Evolutionary conservation across 2,797 vertebrate species (phyloP), one percentile per base, ranked within the genome.

Genomic region (Labroides dimidiatus): DNA sequence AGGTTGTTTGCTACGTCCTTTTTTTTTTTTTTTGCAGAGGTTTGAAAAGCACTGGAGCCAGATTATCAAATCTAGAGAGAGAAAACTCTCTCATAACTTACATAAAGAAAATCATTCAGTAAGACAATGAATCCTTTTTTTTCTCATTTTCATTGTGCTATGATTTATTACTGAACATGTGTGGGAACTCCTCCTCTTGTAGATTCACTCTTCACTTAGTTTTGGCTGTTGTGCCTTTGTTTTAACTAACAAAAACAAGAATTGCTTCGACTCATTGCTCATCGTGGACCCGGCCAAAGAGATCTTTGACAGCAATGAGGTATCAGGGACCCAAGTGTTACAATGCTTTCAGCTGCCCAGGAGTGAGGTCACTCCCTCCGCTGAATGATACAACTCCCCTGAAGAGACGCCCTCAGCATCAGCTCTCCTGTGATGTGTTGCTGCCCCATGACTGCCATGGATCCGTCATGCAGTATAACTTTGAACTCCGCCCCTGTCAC

Each of bases 341-440:
- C 75, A 67, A 72, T 27, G 75, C 64, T 67, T 72, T 80, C 68
- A 77, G 84, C 80, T 84, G 76, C 70, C 57, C 48, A 57, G 41
- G 17, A 75, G 65, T 80, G 78, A 88, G 63, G 62, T 85, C 84
- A 85, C 69, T 27, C 41, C 39, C 66, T 74, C 58, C 71, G 75
- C 56, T 37, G 1, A 64, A 83, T 90, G 87, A 90, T 71, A 78
- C 82, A 89, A 86, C 50, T 60, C 45, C 42, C 43, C 72, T 63
- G 64, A 75, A 81, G 79, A 81, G 77, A 75, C 76, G 74, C 68
- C 84, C 69, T 75, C 30, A 66, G 75, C 65, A 2, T 85, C 82
- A 77, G 83, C 55, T 19, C 24, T 47, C 23, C 64, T 64, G 41
- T 77, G 58, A 84, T 77, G 78, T 61, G 62, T 21, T 50, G 5